Conservation (phyloP, 2,888 invertebrate species). For the Busseola fusca region DNA sequence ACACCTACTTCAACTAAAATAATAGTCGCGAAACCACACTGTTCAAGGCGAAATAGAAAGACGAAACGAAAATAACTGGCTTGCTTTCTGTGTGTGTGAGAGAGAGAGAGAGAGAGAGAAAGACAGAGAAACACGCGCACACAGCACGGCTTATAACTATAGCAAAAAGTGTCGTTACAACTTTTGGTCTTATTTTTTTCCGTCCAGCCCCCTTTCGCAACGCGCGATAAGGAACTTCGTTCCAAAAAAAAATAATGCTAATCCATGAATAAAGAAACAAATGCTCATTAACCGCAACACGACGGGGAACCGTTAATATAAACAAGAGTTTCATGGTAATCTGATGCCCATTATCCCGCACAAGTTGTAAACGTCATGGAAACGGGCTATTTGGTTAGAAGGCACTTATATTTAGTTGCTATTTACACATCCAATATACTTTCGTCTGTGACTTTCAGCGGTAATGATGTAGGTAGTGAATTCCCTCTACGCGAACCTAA, state of each 20-base stretch:
- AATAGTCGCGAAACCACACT: no score
- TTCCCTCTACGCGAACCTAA: conserved; percentile 14
- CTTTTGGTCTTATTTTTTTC: no score
- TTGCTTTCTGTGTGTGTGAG: no score
- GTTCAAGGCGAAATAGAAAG: no score
- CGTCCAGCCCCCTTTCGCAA: no score
- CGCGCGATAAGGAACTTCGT: no score
- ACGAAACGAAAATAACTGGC: no score
- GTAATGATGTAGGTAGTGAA: conserved; percentile 27
- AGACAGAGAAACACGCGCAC: no score
- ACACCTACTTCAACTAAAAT: no score
- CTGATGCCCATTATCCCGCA: conserved; percentile 43
- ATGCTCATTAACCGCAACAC: conserved; percentile 33
- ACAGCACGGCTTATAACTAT: no score
- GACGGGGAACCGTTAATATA: conserved; percentile 38
- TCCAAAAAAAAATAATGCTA: conserved; percentile 5
- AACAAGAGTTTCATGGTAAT: conserved; percentile 48
- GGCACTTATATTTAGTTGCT: conserved; percentile 26
- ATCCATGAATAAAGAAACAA: conserved; percentile 19
- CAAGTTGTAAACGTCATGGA: conserved; percentile 37
- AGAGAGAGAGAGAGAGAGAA: no score
- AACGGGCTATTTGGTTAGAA: conserved; percentile 33
- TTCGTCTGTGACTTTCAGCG: conserved; percentile 30
- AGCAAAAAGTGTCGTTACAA: no score
- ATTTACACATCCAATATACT: conserved; percentile 30